Base-by-base conservation (phyloP, 2,113 vertebrate genomes). In the Coracopsis vasa region DNA sequence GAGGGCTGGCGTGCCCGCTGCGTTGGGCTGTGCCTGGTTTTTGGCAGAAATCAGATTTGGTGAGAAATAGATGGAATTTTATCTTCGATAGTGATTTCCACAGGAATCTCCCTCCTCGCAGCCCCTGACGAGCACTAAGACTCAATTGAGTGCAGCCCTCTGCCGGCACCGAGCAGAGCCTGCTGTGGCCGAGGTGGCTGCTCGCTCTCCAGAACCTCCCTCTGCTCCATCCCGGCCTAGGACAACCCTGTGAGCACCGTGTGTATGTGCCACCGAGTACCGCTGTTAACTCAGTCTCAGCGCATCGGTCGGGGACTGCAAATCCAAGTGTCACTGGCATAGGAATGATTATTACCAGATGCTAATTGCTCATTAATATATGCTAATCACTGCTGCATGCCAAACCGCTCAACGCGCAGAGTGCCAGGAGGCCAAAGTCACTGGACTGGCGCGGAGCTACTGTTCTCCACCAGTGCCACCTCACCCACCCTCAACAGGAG, bases 281-380 rank as follows among this genome's bases (percentile, higher is more conserved):
- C 7, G 82, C 39, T 45, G 31, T 1, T 29, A 62, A 86, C 84
- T 66, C 58, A 1, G 80, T 79, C 74, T 94, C 87, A 13, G 80
- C 13, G 48, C 74, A 31, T 28, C 39, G 92, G 81, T 92, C 62
- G 10, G 62, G 51, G 71, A 80, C 74, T 16, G 88, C 47, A 70
- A 90, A 94, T 71, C 90, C 82, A 27, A 94, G 94, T 80, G 95
- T 90, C 90, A 84, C 75, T 50, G 90, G 33, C 60, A 44, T 39
- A 44, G 44, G 39, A 92, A 80, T 25, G 47, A 74, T 94, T 86
- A 96, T 90, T 93, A 75, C 82, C 50, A 64, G 80, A 84, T 95
- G 80, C 67, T 96, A 94, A 97, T 93, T 92, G 47, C 33, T 78
- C 77, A 37, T 86, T 96, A 94, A 88, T 96, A 74, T 86, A 93